Evolutionary conservation across 2,113 vertebrate genomes (phyloP).

Genomic region (Chitala chitala): DNA sequence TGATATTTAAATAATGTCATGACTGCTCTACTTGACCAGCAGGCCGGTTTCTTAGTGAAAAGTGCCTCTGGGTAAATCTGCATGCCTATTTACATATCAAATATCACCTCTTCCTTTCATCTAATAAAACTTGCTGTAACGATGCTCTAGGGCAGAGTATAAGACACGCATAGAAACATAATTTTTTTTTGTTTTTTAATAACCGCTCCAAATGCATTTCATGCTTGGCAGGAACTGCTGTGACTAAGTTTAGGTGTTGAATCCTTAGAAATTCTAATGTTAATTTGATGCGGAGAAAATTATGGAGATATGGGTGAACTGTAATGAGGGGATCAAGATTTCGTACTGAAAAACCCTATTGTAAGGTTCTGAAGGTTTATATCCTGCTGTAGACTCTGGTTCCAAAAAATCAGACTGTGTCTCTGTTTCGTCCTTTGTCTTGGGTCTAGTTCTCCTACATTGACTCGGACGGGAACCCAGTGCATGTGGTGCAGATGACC

Average conservation of each 20-base stretch:
- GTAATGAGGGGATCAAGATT: too few species aligned
- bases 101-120: conserved; percentile 8
- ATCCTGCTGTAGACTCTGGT: not conserved
- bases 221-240: not conserved
- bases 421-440: not conserved
- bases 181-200: conserved; percentile 3
- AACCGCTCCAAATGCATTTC: not conserved
- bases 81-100: conserved; percentile 15
- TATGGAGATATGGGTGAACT: not conserved
- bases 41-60: not conserved
- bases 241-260: not conserved
- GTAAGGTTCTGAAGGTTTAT: not conserved
- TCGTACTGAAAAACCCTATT: too few species aligned
- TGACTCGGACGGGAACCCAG: conserved; percentile 68
- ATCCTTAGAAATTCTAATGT: not conserved
- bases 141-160: not conserved
- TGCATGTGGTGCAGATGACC: conserved; percentile 79
- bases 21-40: not conserved
- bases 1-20: not conserved
- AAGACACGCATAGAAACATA: not conserved
- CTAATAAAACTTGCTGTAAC: not conserved
- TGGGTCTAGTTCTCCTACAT: conserved; percentile 74
- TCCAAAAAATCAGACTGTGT: not conserved
- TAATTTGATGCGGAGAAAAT: not conserved
- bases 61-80: conserved; percentile 6